Conservation (phyloP, 2,888 invertebrate genomes). For the Dryobotodes eremita region DNA sequence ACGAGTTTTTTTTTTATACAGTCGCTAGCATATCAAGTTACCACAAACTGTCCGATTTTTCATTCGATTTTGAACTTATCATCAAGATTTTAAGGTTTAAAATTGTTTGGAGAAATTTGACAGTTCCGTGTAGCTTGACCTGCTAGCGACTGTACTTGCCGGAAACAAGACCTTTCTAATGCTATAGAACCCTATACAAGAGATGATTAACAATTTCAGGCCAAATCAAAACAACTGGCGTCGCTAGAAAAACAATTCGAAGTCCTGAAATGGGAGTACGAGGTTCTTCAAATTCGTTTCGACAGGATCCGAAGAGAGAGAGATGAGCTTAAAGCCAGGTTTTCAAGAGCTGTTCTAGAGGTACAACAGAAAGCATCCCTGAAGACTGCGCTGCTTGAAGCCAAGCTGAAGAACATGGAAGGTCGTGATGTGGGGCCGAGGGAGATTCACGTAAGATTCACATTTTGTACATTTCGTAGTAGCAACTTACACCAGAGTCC, state of each 20-base stretch:
- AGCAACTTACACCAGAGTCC: no score
- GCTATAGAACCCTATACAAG: not conserved
- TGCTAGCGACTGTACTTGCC: not conserved
- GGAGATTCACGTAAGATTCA: conserved; percentile 90
- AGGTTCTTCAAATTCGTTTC: conserved; percentile 94
- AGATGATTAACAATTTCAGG: conserved; percentile 74
- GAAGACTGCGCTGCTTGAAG: conserved; percentile 96
- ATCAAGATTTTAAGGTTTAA: no score
- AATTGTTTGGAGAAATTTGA: no score
- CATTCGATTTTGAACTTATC: no score
- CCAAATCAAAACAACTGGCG: conserved; percentile 90
- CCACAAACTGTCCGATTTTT: no score
- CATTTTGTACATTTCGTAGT: not conserved
- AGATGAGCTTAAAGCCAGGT: conserved; percentile 94
- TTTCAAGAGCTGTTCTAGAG: conserved; percentile 96
- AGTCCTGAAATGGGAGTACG: conserved; percentile 92
- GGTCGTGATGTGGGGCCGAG: conserved; percentile 91
- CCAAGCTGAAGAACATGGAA: conserved; percentile 93
- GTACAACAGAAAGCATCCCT: conserved; percentile 96
- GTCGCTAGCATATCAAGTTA: no score
- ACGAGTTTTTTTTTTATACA: not conserved
- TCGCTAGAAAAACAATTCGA: conserved; percentile 90
- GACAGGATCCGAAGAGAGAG: conserved; percentile 94
- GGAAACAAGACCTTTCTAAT: not conserved
- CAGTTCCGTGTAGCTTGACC: no score